Evolutionary conservation across 1,140 invertebrate genomes (phyloP).

Genomic region (Ceratina australensis): DNA sequence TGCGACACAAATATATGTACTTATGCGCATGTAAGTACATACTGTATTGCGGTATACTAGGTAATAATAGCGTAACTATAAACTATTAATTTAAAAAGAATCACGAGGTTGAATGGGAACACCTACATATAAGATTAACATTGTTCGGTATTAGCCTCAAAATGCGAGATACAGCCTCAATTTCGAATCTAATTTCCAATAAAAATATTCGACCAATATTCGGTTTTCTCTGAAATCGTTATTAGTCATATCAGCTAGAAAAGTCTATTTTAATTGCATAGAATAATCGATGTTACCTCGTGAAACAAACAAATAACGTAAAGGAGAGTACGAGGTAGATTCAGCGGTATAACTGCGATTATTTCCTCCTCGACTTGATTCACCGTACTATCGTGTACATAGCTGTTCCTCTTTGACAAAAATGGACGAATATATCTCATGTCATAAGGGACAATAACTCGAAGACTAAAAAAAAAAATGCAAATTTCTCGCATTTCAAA

Average conservation of each 20-base stretch:
- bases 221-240: not conserved
- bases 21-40: not conserved
- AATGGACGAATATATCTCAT: not conserved
- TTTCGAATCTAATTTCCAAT: too few species aligned
- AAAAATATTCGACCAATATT: not conserved
- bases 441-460: not conserved
- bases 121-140: not conserved
- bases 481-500: not conserved
- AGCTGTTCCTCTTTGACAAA: not conserved
- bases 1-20: not conserved
- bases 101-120: not conserved
- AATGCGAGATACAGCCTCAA: too few species aligned
- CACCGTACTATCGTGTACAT: not conserved
- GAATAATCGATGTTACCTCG: conserved; percentile 1
- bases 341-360: conserved; percentile 13
- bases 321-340: conserved; percentile 23
- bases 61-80: not conserved
- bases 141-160: too few species aligned
- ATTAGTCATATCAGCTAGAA: not conserved
- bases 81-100: not conserved
- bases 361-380: not conserved
- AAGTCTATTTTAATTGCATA: not conserved
- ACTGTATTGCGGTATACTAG: not conserved
- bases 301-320: conserved; percentile 3
- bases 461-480: conserved; percentile 1